Evolutionary conservation across 2,113 vertebrate genomes (phyloP), one percentile per base, ranked within the genome.

Genomic region (Corythornis cristatus): DNA sequence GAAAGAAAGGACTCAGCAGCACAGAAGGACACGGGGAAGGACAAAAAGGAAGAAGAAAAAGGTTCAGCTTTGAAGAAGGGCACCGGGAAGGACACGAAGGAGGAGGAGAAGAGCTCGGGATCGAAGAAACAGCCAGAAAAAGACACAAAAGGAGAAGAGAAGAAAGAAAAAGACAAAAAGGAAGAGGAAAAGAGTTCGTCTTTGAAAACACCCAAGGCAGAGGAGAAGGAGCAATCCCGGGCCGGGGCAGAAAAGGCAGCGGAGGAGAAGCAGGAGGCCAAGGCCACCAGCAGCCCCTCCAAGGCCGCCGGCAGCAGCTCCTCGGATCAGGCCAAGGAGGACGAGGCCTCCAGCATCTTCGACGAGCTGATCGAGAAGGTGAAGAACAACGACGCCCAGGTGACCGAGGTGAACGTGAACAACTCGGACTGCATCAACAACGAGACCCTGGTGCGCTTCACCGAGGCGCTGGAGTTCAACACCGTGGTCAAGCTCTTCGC

Each of bases 361-460:
- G 99, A 99, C 1, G 99, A 99, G 94, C 98, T 98, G 15, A 97
- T 99, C 46, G 98, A 99, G 90, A 98, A 97, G 77, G 98, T 99
- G 93, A 97, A 96, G 68, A 98, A 97, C 95, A 98, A 99, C 0
- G 98, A 99, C 20, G 96, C 98, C 0, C 95, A 97, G 62, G 96
- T 99, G 86, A 96, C 94, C 0, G 99, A 99, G 71, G 98, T 99
- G 89, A 99, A 99, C 0, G 98, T 99, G 62, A 99, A 99, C 98
- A 99, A 99, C 98, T 99, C 99, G 0, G 99, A 99, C 93, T 99
- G 99, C 80, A 99, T 99, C 96, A 99, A 98, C 82, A 98, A 97
- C 0, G 99, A 99, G 94, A 99, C 99, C 14, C 95, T 99, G 83
- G 99, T 99, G 35, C 98, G 98, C 78, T 99, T 99, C 73, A 97